Base-by-base conservation (phyloP, 2,797 vertebrate species). In the Spinibarbus caldwelli region DNA sequence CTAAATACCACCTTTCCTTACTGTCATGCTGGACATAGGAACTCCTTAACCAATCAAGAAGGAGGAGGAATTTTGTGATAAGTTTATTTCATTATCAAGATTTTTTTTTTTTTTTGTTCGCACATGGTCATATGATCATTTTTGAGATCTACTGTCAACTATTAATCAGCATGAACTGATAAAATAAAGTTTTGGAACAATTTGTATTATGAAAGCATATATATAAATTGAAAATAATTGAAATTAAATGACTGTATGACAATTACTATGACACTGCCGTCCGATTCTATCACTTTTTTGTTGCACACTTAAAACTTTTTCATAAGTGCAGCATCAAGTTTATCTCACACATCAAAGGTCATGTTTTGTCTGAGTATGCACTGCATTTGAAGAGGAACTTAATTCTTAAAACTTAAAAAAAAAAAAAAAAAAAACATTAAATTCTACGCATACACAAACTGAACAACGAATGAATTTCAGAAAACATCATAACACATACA, bases 401-500 rank as follows among this genome's bases (percentile, higher is more conserved):
- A 23, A 21, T 52, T 52, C 6, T 23, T 52, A 29, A 72, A n/a
- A n/a, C n/a, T n/a, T n/a, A n/a, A n/a, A n/a, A n/a, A n/a, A n/a
- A n/a, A n/a, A 76, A 85, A 23, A 66, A 8, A 17, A 26, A 17
- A 38, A 49, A 14, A 29, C n/a, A 80, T 82, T 78, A 78, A 81
- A 49, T 73, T 78, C 15, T 59, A 72, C 72, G 62, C 59, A 64
- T n/a, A 52, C 77, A 78, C 41, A 86, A 66, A 80, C 81, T 68
- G 71, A 86, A 85, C 80, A 78, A 43, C 10, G 78, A 36, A 67
- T 88, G 43, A 90, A 86, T 86, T 89, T 83, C 34, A 73, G 83
- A 78, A 86, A 87, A 88, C 76, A 84, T 88, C 90, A 91, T 88
- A 52, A 72, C 54, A 83, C 31, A 75, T 66, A 67, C 31, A 67